phyloP scores from a whole-genome alignment of 2,113 vertebrate species.

The Burhinus bistriatus region DNA sequence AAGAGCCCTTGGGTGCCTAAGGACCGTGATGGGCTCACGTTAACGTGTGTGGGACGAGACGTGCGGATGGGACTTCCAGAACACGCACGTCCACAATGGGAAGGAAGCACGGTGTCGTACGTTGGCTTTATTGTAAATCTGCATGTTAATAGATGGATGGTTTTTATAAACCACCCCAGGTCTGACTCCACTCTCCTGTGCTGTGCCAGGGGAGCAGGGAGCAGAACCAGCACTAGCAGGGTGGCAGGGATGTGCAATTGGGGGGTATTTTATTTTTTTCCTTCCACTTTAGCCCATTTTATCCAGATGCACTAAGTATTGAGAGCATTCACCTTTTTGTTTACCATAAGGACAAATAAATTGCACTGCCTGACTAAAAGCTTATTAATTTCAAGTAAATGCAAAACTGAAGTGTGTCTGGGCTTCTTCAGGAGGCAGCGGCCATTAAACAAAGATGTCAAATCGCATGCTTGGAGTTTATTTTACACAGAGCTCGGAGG shows the following conservation, averaged over 20 bases:
- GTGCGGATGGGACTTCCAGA: background rate
- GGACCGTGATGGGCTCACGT: rapidly evolving
- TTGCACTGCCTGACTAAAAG: background rate
- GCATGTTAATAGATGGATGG: background rate
- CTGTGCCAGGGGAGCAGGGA: rapidly evolving
- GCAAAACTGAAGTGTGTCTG: background rate
- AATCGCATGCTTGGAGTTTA: background rate
- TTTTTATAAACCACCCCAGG: background rate
- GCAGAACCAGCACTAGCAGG: background rate
- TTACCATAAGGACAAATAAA: background rate
- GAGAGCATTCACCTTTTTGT: background rate
- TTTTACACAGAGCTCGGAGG: background rate
- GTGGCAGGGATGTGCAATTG: rapidly evolving
- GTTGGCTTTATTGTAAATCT: rapidly evolving
- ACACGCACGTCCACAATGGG: rapidly evolving
- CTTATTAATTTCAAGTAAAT: slow-evolving; percentile 18
- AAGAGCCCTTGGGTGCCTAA: rapidly evolving
- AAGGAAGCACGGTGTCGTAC: background rate
- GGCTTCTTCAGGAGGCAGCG: background rate
- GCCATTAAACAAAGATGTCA: background rate
- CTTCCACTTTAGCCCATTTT: background rate
- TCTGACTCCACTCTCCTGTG: background rate
- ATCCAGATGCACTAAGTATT: background rate
- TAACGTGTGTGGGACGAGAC: rapidly evolving
- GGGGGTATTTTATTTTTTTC: background rate